Base-by-base conservation (phyloP, 2,888 invertebrate species). In the Macroteleia sp. region DNA sequence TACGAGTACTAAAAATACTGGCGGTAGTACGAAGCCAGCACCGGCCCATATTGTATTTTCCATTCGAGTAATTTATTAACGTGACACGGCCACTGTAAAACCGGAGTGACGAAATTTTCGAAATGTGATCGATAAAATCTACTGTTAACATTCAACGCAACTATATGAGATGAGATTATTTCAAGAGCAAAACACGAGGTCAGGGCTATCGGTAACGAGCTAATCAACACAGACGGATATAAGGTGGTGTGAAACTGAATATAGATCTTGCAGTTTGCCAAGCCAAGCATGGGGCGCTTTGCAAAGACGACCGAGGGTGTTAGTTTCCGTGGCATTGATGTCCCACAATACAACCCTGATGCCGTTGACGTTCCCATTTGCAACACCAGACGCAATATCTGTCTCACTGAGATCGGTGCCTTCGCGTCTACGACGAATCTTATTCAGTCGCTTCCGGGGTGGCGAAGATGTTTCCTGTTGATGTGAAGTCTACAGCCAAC, bases 251-350 rank as follows among this genome's bases (percentile, higher is more conserved):
- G 71, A 79, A 54, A 62, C 46, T 80, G 81, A 84, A 86, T 83
- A 81, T 77, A 76, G 73, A 80, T 77, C 74, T 57, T 42, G 48
- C 56, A 56, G 73, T 61, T 69, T 41, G 56, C 36, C 61, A 39
- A 25, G 22, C 54, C 46, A 59, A 66, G 34, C 30, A 41, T 57
- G 32, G 67, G 48, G 54, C 16, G 56, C 36, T 39, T 66, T 61
- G 77, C 70, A 74, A 74, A 79, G 82, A 76, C 82, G 83, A n/a
- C n/a, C 82, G 81, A 75, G 80, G 88, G 84, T 87, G 87, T 89
- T 88, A 89, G 90, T 90, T 90, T 90, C 90, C 89, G 89, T 85
- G 83, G 87, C 88, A 91, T 91, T 90, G 90, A 90, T 87, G 87
- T 83, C 79, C 81, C 83, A 91, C 91, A 91, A 91, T 91, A 89